These are phyloP conservation scores for Heliconius himera DNA, from an alignment of 1,140 invertebrate species.

Conservation along the genomic window DNA sequence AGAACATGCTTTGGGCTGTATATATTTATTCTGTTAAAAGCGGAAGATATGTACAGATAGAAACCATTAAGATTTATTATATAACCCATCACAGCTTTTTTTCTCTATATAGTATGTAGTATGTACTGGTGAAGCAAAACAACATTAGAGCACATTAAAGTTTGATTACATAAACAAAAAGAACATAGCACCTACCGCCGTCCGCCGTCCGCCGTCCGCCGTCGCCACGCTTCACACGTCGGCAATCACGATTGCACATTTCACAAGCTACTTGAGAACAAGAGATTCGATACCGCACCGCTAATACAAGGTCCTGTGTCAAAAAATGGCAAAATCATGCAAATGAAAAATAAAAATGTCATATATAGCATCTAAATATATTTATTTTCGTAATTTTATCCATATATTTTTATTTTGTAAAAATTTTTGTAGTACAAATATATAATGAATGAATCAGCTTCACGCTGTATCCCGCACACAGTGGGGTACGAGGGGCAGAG, in stretches of 20 bases:
- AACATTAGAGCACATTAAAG: conserved; percentile 14
- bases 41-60: not conserved
- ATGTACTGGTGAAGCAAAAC: not conserved
- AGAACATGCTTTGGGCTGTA: no score
- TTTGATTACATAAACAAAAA: conserved; percentile 30
- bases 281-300: conserved; percentile 12
- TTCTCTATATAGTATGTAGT: not conserved
- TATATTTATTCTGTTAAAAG: no score
- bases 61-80: not conserved
- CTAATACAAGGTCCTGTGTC: conserved; percentile 24
- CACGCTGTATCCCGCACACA: no score
- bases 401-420: no score
- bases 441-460: no score
- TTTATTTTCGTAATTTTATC: no score
- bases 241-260: conserved; percentile 27
- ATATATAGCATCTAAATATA: not conserved
- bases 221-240: conserved; percentile 22
- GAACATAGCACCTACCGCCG: conserved; percentile 15
- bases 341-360: not conserved
- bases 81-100: not conserved
- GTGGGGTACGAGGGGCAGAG: no score
- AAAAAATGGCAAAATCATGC: conserved; percentile 9
- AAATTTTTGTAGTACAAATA: no score
- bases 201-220: no score
- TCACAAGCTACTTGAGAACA: conserved; percentile 19